These are phyloP conservation scores for Netta rufina DNA, from an alignment of 2,797 vertebrate genomes.

Conservation along the genomic window DNA sequence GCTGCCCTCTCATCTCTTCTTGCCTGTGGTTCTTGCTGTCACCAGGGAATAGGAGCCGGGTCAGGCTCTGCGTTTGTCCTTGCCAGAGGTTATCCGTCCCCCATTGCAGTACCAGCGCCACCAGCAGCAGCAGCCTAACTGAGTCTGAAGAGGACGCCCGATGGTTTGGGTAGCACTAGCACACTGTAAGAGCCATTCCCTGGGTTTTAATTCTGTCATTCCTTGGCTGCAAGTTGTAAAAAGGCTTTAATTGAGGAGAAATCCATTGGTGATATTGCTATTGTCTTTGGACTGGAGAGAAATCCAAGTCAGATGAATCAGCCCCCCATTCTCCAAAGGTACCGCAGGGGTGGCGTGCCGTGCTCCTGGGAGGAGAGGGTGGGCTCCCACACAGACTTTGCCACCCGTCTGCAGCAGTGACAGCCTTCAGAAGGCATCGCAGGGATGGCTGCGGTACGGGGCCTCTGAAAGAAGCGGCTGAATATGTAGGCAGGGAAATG, in stretches of 20 bases:
- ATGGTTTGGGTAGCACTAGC: not conserved
- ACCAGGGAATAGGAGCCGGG: not conserved
- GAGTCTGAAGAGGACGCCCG: not conserved
- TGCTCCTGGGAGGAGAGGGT: not conserved
- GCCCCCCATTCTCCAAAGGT: not conserved
- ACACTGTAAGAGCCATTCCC: not conserved
- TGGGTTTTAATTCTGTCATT: not conserved
- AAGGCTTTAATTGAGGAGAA: not conserved
- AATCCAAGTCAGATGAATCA: not conserved
- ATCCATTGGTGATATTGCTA: not conserved
- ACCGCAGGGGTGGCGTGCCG: constrained; percentile 18
- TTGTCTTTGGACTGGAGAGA: not conserved
- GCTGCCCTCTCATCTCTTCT: not conserved
- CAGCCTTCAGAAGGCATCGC: not conserved
- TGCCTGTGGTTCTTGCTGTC: not conserved
- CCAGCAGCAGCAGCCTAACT: not conserved
- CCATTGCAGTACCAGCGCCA: not conserved
- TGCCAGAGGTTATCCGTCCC: not conserved
- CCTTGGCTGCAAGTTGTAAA: not conserved
- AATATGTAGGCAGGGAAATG: not conserved
- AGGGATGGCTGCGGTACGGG: not conserved
- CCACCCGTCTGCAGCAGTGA: constrained; percentile 3
- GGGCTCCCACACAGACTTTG: constrained; percentile 25
- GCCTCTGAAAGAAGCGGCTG: not conserved
- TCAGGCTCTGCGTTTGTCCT: not conserved